phyloP scores from a whole-genome alignment of 1,140 invertebrate species.

The Dreissena polymorpha region DNA sequence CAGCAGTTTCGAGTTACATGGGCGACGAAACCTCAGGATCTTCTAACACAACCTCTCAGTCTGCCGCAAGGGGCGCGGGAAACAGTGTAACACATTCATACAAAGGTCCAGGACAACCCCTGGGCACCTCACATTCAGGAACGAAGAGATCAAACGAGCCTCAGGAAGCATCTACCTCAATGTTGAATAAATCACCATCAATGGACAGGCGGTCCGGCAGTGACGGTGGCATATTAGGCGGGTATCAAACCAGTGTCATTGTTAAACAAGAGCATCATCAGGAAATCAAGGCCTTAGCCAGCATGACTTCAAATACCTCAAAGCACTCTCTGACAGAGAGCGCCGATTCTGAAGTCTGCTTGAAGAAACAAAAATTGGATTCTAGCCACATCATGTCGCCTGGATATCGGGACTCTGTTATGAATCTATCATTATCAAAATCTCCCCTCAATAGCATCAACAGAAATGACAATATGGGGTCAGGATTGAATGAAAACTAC shows the following conservation, averaged over 20 bases:
- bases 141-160: slow-evolving; percentile 39
- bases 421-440: slow-evolving; percentile 54
- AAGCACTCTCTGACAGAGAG: slow-evolving; percentile 4
- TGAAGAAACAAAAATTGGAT: slow-evolving; percentile 41
- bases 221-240: slow-evolving; percentile 32
- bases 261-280: slow-evolving; percentile 65
- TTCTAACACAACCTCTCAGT: slow-evolving; percentile 20
- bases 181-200: slow-evolving; percentile 44
- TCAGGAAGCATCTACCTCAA: slow-evolving; percentile 59
- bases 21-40: slow-evolving; percentile 61
- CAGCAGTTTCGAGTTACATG: slow-evolving; percentile 68
- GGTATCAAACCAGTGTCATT: slow-evolving; percentile 61
- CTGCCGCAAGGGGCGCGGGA: slow-evolving; percentile 22
- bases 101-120: slow-evolving; percentile 55
- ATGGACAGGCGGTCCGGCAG: slow-evolving; percentile 29
- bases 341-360: neutral
- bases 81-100: slow-evolving; percentile 49
- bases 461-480: slow-evolving; percentile 50
- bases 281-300: slow-evolving; percentile 47
- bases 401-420: slow-evolving; percentile 46
- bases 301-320: slow-evolving; percentile 35
- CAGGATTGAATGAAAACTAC: slow-evolving; percentile 33
- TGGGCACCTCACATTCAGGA: slow-evolving; percentile 48
- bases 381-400: slow-evolving; percentile 51
- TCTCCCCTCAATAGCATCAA: slow-evolving; percentile 58